Conservation (phyloP, 2,888 invertebrate genomes). For the Lithophane socia region DNA sequence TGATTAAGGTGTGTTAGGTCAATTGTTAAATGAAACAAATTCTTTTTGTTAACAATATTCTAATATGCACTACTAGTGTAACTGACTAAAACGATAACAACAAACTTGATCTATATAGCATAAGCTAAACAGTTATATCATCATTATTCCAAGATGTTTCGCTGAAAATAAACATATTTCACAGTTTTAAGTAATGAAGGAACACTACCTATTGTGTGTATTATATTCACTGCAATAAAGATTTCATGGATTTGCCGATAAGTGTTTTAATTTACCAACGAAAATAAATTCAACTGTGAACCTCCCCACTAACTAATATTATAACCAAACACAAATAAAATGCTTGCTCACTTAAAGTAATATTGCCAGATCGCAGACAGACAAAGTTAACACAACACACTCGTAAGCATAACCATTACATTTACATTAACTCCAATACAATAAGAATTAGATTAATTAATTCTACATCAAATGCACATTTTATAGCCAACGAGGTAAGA, state of each 20-base stretch:
- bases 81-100: conserved; percentile 57
- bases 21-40: conserved; percentile 60
- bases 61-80: conserved; percentile 65
- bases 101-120: conserved; percentile 47
- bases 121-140: conserved; percentile 48
- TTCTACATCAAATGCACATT: conserved; percentile 56
- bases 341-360: conserved; percentile 25
- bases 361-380: conserved; percentile 31
- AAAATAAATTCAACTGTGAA: conserved; percentile 12
- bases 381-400: conserved; percentile 43
- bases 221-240: conserved; percentile 55
- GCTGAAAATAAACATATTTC: conserved; percentile 52
- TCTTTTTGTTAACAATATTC: conserved; percentile 61
- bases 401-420: conserved; percentile 43
- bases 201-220: conserved; percentile 33
- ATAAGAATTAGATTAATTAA: conserved; percentile 35
- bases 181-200: conserved; percentile 22
- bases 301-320: conserved; percentile 28
- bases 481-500: conserved; percentile 28
- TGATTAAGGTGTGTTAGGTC: conserved; percentile 15
- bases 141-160: conserved; percentile 46
- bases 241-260: conserved; percentile 51
- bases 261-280: conserved; percentile 41
- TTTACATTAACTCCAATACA: conserved; percentile 30
- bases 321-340: conserved; percentile 28